Evolutionary conservation across 2,888 invertebrate genomes (phyloP), one percentile per base, ranked within the genome.

Genomic region (Argyra leucocephala): DNA sequence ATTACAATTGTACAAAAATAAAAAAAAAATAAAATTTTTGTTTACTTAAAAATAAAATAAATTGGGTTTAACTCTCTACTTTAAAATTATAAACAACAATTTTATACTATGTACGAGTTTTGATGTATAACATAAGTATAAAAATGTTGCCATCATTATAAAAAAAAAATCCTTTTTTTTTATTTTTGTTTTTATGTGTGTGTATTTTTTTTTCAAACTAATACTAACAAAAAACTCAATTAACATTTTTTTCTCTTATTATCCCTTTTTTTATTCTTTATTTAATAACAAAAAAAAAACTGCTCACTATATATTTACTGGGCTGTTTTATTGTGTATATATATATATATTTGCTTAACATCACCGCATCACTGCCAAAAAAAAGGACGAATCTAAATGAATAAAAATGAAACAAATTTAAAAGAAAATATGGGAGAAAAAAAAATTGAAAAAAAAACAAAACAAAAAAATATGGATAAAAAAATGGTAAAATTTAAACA

Each of bases 171-270:
- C 31, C 31, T 31, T 4, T 31, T 31, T 31, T 26, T 26, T 26
- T 31, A 10, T 31, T 31, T 31, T 3, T 31, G 31, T 31, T 12
- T 31, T 31, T 31, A 26, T 26, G 12, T 31, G 7, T 26, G 4
- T 26, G 26, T 26, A 6, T 31, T 31, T 31, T 26, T 26, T 31
- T 31, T 31, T 31, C 4, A 26, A 10, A 31, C 7, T 31, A 48
- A 48, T 48, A 48, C 48, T 48, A 48, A 48, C 48, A 48, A 48
- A 59, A 59, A 59, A 59, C 59, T 23, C 59, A 59, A 59, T 59
- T 59, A 59, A 59, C 59, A 59, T 59, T 12, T 59, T 59, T 18
- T 59, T 59, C 18, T 22, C 59, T 23, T 48, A 5, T 48, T 48
- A 15, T 15, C 23, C 23, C 23, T 59, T 23, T 59, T 12, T 59